Evolutionary conservation across 2,888 invertebrate genomes (phyloP).

Genomic region (Lamproptera curius): DNA sequence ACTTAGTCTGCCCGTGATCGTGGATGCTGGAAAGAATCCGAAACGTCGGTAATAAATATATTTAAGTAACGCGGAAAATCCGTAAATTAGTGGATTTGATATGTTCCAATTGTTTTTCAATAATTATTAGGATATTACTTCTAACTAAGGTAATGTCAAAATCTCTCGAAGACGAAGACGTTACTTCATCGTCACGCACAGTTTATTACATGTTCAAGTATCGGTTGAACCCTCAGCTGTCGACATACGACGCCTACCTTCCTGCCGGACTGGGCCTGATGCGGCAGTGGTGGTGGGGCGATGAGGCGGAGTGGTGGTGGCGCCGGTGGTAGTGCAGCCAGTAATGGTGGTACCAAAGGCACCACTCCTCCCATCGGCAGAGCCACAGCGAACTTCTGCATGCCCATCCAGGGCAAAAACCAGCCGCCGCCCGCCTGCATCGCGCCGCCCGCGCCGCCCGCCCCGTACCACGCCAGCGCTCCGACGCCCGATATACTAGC

Average conservation of each 20-base stretch:
- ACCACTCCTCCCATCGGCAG: conserved; percentile 70
- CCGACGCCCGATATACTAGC: conserved; percentile 30
- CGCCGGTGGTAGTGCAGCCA: conserved; percentile 62
- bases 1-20: no score
- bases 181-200: no score
- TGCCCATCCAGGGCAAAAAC: conserved; percentile 68
- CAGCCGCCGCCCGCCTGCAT: conserved; percentile 72
- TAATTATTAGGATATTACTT: neutral
- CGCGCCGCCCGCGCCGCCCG: conserved; percentile 55
- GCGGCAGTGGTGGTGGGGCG: conserved; percentile 58
- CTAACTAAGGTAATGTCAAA: conserved; percentile 1
- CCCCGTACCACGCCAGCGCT: conserved; percentile 75
- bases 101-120: no score
- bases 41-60: no score
- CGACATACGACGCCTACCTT: conserved; percentile 45
- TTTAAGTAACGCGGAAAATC: no score
- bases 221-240: no score
- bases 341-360: conserved; percentile 62
- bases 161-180: no score
- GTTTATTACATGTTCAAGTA: no score
- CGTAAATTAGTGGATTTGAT: no score
- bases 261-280: conserved; percentile 51
- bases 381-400: conserved; percentile 72
- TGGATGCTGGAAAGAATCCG: no score
- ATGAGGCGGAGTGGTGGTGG: conserved; percentile 64